Evolutionary conservation across 2,113 vertebrate genomes (phyloP), one percentile per base, ranked within the genome.

Genomic region (Zosterops borbonicus): DNA sequence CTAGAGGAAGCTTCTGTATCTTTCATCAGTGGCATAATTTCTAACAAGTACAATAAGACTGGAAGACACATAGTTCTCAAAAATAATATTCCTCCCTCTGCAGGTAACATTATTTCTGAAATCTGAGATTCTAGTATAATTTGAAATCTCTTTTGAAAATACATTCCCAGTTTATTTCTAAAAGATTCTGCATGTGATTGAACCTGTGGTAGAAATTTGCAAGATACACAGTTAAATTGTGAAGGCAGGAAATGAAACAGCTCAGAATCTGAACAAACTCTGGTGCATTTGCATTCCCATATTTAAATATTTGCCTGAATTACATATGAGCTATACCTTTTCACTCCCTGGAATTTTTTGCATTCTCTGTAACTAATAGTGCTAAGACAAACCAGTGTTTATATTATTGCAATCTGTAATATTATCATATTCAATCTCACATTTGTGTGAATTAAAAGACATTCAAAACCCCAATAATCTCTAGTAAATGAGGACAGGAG

Each of bases 251-350:
- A 78, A 81, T 60, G 20, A 60, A 82, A 82, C 64, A 91, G 65
- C 63, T 91, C 44, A 68, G 39, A 79, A 85, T 93, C 64, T 31
- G 19, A 28, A 41, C 6, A 2, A 74, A 74, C 8, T 92, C 67
- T 31, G 50, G 28, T 78, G 5, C 58, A 69, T 92, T 93, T 95
- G 23, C 37, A 88, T 70, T 91, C 28, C 62, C 13, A 52, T 74
- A 77, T 83, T 89, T 84, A 87, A 89, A 81, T 87, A 89, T 82
- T 87, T 84, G 18, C 60, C n/a, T 85, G 41, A 92, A 76, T 91
- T 87, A 71, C 46, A 60, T 3, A 5, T 76, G 78, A 92, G 15
- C 50, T 68, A 11, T 79, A 65, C 23, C 39, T 78, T 82, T 68
- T 58, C 5, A 35, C 28, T 79, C 33, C 24, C 11, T 46, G 27